A percentile compares a stretch with the other conserved stretches of the same genome.
Conservation (phyloP, 1,140 invertebrate genomes). For the Caenorhabditis elegans region DNA sequence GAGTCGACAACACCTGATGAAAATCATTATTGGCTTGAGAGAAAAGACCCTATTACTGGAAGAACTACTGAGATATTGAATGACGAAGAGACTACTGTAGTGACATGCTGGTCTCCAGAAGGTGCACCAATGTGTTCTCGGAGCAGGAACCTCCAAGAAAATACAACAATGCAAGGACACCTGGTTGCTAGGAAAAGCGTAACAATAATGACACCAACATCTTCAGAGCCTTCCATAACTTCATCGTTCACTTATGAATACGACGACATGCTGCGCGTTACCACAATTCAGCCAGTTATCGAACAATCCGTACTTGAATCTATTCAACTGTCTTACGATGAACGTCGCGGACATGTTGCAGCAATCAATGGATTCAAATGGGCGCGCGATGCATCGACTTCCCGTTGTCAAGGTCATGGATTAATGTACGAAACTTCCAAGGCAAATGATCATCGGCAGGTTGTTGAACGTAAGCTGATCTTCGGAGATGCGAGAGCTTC, state of each 20-base stretch:
- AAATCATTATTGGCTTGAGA: neutral
- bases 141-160: neutral
- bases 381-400: neutral
- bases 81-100: neutral
- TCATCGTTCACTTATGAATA: slow-evolving; percentile 37
- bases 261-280: slow-evolving; percentile 18
- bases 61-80: slow-evolving; percentile 12
- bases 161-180: slow-evolving; percentile 24
- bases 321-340: slow-evolving; percentile 34
- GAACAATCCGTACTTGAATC: slow-evolving; percentile 28
- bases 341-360: neutral
- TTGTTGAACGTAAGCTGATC: slow-evolving; percentile 9
- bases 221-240: neutral
- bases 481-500: neutral
- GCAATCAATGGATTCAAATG: slow-evolving; percentile 23
- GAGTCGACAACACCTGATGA: slow-evolving; percentile 36
- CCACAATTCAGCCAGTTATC: neutral
- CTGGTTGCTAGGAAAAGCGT: slow-evolving; percentile 7
- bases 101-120: slow-evolving; percentile 20
- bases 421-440: slow-evolving; percentile 3
- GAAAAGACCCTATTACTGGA: neutral
- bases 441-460: neutral
- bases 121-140: neutral
- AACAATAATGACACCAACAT: neutral
- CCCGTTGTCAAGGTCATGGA: slow-evolving; percentile 27